Evolutionary conservation across 1,140 invertebrate species (phyloP).

Genomic region (Zaprionus ornatus): DNA sequence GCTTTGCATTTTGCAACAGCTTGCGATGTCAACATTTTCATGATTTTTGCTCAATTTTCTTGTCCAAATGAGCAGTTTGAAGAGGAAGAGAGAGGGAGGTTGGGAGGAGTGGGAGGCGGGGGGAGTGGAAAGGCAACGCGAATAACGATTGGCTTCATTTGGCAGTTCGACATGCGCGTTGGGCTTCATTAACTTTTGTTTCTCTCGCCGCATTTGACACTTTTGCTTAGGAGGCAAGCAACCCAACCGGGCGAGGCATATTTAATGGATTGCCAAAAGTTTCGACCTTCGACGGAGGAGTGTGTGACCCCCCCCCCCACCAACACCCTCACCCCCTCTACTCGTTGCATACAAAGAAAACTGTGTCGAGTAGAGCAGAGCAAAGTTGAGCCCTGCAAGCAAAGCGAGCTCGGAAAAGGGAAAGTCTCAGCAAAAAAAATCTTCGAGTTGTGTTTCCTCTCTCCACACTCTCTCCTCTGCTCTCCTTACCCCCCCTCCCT

Average conservation of each 20-base stretch:
- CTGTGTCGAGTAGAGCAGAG: conserved; percentile 20
- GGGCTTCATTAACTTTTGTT: conserved; percentile 68
- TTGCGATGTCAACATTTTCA: neutral
- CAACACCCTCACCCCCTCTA: neutral
- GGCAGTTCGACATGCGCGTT: conserved; percentile 64
- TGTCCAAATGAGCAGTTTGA: neutral
- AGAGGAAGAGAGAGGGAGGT: neutral
- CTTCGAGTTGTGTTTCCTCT: conserved; percentile 5
- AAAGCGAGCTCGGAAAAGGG: neutral
- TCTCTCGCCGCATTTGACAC: conserved; percentile 30
- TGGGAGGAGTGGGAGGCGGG: neutral
- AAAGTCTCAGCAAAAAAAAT: conserved; percentile 30
- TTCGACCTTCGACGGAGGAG: conserved; percentile 8
- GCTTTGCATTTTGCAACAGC: neutral
- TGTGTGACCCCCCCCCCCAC: neutral
- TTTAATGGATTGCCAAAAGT: conserved; percentile 66
- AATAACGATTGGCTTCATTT: conserved; percentile 67
- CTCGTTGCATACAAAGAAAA: neutral
- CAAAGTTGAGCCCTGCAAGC: neutral
- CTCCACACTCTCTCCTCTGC: neutral
- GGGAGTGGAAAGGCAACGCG: neutral
- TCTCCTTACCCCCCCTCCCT: neutral
- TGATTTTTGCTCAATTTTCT: conserved; percentile 14
- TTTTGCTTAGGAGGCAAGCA: conserved; percentile 25
- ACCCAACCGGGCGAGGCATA: conserved; percentile 46